phyloP scores from a whole-genome alignment of 2,113 vertebrate species.

The Shinisaurus crocodilurus region DNA sequence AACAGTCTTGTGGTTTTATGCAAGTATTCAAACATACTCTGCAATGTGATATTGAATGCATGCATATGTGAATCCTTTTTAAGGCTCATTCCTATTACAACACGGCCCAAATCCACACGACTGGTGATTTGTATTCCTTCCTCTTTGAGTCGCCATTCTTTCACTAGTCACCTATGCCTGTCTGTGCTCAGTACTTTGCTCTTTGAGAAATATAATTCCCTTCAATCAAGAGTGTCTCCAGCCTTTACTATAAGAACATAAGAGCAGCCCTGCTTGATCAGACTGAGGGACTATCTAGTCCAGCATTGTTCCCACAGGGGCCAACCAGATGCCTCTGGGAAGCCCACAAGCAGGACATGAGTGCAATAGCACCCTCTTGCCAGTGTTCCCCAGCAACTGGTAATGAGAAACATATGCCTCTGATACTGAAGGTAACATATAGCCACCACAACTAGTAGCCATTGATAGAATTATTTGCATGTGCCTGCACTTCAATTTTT shows the following conservation, averaged over 20 bases:
- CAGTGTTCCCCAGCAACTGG: too few species aligned
- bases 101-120: not conserved
- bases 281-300: too few species aligned
- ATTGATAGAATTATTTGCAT: not conserved
- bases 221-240: not conserved
- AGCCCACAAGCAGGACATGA: too few species aligned
- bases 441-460: too few species aligned
- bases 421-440: too few species aligned
- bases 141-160: not conserved
- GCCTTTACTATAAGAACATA: not conserved
- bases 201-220: not conserved
- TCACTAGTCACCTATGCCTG: not conserved
- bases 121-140: not conserved
- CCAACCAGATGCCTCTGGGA: too few species aligned
- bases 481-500: not conserved
- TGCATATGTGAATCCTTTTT: not conserved
- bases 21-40: not conserved
- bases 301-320: too few species aligned
- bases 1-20: not conserved
- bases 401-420: too few species aligned
- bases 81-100: not conserved
- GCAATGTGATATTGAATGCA: not conserved
- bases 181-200: not conserved
- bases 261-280: too few species aligned
- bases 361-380: too few species aligned